These are phyloP conservation scores for Tigriopus japonicus DNA, from an alignment of 1,140 invertebrate genomes.

Conservation along the genomic window DNA sequence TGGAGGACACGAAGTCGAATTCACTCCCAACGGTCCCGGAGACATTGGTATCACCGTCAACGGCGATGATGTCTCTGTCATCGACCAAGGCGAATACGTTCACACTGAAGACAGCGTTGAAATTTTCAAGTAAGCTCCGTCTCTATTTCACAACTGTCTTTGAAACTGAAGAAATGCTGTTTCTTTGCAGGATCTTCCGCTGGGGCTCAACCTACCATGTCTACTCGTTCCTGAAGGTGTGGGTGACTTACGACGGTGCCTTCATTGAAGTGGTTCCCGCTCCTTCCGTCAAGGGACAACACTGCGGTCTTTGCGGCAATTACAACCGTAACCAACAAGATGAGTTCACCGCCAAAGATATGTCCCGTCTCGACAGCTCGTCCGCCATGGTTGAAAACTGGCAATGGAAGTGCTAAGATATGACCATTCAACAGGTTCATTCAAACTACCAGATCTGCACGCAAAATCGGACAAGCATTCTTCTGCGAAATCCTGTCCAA, in stretches of 20 bases:
- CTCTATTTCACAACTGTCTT: not conserved
- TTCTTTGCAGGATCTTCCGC: constrained; percentile 1
- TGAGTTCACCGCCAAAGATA: constrained; percentile 13
- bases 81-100: constrained; percentile 8
- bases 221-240: constrained; percentile 15
- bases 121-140: constrained; percentile 8
- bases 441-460: too few relatives aligned
- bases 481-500: too few relatives aligned
- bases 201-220: constrained; percentile 12
- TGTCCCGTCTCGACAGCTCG: not conserved
- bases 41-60: constrained; percentile 15
- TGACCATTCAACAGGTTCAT: not conserved
- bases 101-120: constrained; percentile 2
- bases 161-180: not conserved
- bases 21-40: constrained; percentile 6
- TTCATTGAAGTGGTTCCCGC: constrained; percentile 16
- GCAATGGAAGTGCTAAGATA: constrained; percentile 5
- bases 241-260: constrained; percentile 7
- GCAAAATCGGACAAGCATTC: too few relatives aligned
- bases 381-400: constrained; percentile 6
- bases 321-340: constrained; percentile 17
- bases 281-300: constrained; percentile 13
- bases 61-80: constrained; percentile 14
- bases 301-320: constrained; percentile 19
- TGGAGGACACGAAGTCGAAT: constrained; percentile 17